These are phyloP conservation scores for Branchipolynoe longqiensis DNA, from an alignment of 2,888 invertebrate genomes.

Conservation along the genomic window DNA sequence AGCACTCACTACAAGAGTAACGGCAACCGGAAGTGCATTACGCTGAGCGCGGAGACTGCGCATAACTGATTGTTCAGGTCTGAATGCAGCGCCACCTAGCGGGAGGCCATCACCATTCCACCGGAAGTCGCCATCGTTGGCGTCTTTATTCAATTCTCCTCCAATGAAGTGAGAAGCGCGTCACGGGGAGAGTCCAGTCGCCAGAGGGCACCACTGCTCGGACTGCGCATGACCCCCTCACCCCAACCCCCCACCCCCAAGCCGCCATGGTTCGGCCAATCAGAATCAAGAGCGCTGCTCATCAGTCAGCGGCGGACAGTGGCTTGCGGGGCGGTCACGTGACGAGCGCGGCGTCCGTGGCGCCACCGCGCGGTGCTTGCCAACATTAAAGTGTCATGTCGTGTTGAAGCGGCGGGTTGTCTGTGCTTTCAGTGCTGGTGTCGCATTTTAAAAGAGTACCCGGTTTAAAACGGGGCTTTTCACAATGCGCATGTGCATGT, in stretches of 20 bases:
- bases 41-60: no score
- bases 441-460: no score
- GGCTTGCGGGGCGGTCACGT: slow-evolving; percentile 39
- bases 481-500: no score
- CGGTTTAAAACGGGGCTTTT: no score
- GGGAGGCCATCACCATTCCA: neutral
- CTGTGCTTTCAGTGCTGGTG: no score
- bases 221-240: slow-evolving; percentile 20
- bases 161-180: slow-evolving; percentile 38
- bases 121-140: no score
- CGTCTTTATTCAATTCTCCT: slow-evolving; percentile 48
- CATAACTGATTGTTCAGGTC: neutral
- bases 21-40: no score
- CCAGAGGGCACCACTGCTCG: slow-evolving; percentile 15
- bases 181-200: slow-evolving; percentile 20
- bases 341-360: slow-evolving; percentile 4
- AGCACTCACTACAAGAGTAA: no score
- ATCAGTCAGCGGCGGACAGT: slow-evolving; percentile 38
- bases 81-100: neutral
- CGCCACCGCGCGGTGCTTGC: neutral
- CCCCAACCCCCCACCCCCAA: no score
- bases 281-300: neutral
- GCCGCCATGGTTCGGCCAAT: slow-evolving; percentile 43
- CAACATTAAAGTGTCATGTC: slow-evolving; percentile 47
- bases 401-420: neutral